Conservation (phyloP, 1,140 invertebrate species). For the Agraylea sexmaculata region DNA sequence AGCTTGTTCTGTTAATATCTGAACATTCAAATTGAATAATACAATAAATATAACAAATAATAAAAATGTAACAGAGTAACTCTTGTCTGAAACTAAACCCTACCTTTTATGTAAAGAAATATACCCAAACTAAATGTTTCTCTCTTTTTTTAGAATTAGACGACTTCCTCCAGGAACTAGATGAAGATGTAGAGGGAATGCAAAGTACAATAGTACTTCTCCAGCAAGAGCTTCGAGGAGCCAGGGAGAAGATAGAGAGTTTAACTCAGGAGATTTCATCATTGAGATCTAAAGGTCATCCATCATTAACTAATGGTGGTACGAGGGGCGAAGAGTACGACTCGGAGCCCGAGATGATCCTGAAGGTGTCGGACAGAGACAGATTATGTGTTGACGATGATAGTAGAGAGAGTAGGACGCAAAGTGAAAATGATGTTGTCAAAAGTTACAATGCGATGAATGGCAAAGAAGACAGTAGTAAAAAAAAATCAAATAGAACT, state of each 20-base stretch:
- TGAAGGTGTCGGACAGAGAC: conserved; percentile 20
- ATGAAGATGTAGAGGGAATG: conserved; percentile 97
- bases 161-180: conserved; percentile 88
- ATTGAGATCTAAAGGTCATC: conserved; percentile 8
- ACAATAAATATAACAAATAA: too few relatives aligned
- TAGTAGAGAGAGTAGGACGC: conserved; percentile 19
- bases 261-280: conserved; percentile 7
- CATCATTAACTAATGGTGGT: conserved; percentile 16
- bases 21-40: too few relatives aligned
- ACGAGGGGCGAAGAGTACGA: conserved; percentile 16
- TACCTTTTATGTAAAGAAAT: background rate
- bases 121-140: conserved; percentile 2
- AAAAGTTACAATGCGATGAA: conserved; percentile 25
- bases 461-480: conserved; percentile 29
- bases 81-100: too few relatives aligned
- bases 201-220: conserved; percentile 92
- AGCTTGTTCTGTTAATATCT: too few relatives aligned
- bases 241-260: conserved; percentile 45
- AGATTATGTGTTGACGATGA: conserved; percentile 20
- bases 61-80: too few relatives aligned
- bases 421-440: conserved; percentile 26
- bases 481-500: conserved; percentile 30
- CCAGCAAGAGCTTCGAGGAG: conserved; percentile 78
- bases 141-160: conserved; percentile 66
- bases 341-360: conserved; percentile 19